These are phyloP conservation scores for Pararge aegeria DNA, from an alignment of 1,140 invertebrate genomes.

Conservation along the genomic window DNA sequence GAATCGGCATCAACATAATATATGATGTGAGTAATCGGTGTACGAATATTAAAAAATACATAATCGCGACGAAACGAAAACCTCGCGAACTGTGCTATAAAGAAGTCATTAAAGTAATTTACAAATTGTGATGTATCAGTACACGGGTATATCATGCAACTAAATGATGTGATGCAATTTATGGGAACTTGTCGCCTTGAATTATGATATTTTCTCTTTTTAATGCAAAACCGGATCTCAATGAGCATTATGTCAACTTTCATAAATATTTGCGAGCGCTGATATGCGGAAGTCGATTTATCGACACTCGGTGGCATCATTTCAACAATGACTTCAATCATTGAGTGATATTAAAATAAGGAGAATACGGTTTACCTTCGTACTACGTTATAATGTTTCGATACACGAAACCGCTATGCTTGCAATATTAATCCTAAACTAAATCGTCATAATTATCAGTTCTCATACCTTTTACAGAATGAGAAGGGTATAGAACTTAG, in stretches of 20 bases:
- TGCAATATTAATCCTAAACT: too few species aligned
- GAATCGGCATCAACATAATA: too few species aligned
- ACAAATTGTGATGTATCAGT: conserved; percentile 6
- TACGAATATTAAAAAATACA: background rate
- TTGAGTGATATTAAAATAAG: too few species aligned
- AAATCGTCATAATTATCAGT: too few species aligned
- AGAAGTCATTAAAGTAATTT: conserved; percentile 1
- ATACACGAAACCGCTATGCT: too few species aligned
- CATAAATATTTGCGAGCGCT: background rate
- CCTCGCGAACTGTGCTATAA: background rate
- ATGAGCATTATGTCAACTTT: conserved; percentile 11
- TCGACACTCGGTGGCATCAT: background rate
- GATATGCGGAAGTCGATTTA: background rate
- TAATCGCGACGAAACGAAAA: background rate
- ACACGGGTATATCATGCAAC: conserved; percentile 3
- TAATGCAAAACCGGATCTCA: background rate
- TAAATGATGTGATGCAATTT: conserved; percentile 5
- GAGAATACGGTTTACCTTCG: too few species aligned
- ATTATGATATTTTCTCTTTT: conserved; percentile 8
- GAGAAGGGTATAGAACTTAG: too few species aligned
- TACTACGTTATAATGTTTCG: too few species aligned
- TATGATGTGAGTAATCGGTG: too few species aligned
- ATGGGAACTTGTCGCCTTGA: background rate
- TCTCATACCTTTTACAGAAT: too few species aligned
- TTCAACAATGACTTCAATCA: background rate